Base-by-base conservation (phyloP, 2,113 vertebrate genomes). In the Phrynocephalus versicolor region DNA sequence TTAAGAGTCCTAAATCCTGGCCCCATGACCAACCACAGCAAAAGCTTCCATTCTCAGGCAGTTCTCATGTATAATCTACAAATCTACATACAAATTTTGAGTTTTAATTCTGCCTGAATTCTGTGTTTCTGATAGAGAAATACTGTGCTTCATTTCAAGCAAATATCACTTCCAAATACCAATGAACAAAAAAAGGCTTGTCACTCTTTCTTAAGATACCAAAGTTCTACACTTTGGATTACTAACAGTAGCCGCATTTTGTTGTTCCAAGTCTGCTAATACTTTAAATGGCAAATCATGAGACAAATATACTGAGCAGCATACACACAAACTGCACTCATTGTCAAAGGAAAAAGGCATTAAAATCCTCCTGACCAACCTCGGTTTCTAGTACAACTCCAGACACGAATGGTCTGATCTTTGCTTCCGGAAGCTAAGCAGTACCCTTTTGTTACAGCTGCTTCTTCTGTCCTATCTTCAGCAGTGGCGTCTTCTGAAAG, bases 371-470 rank as follows among this genome's bases (percentile, higher is more conserved):
- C 1, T 57, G 12, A 81, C 95, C 94, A 80, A 99, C 99, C 96
- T 97, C 97, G 97, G 85, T 97, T 98, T 91, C 93, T 96, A 6
- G 96, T 94, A 16, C 95, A 96, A 94, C 97, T 99, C 99, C 99
- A 99, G 83, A 99, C 95, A 41, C 98, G 96, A 37, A 99, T 81
- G 0, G 98, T 99, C 94, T 99, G 99, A 93, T 99, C 99, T 96
- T 97, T 98, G 95, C 99, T 99, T 75, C 99, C 99, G 0, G 99
- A 99, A 4, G 98, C 98, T 35, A 99, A 93, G 89, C 96, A 98
- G 90, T 96, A 97, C 27, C 96, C 96, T 18, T 88, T 96, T 84
- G 90, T 93, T 0, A 80, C 87, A 19, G 92, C 70, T 13, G 82
- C 93, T 57, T 95, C 95, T 6, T 90, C 88, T 39, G 35, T 75